A percentile compares a stretch with the other conserved stretches of the same genome.
These are phyloP conservation scores for Salvelinus namaycush DNA, from an alignment of 2,113 vertebrate genomes.

Conservation along the genomic window DNA sequence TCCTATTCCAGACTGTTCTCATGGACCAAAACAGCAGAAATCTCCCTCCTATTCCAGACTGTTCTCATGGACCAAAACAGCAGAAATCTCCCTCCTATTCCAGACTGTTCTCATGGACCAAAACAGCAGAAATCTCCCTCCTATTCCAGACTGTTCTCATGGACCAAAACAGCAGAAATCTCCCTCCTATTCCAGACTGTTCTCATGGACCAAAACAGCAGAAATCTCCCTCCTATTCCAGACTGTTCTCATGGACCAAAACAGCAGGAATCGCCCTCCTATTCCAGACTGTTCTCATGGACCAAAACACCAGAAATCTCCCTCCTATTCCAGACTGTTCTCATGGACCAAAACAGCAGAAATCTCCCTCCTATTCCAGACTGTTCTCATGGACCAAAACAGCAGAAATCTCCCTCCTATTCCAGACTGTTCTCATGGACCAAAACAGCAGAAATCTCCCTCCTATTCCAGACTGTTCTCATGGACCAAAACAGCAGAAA, in stretches of 20 bases:
- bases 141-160: slow-evolving; percentile 5
- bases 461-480: slow-evolving; percentile 1
- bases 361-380: slow-evolving; percentile 17
- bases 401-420: slow-evolving; percentile 13
- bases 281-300: slow-evolving; percentile 12
- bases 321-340: slow-evolving; percentile 6
- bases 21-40: slow-evolving; percentile 38
- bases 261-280: slow-evolving; percentile 16
- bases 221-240: slow-evolving; percentile 22
- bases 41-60: slow-evolving; percentile 13
- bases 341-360: slow-evolving; percentile 35
- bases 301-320: slow-evolving; percentile 38
- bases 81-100: slow-evolving; percentile 16
- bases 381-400: slow-evolving; percentile 27
- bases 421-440: slow-evolving; percentile 17
- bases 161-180: slow-evolving; percentile 39
- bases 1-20: background rate
- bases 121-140: slow-evolving; percentile 29
- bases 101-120: slow-evolving; percentile 20
- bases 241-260: slow-evolving; percentile 28
- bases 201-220: slow-evolving; percentile 32
- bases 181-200: slow-evolving; percentile 3
- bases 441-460: slow-evolving; percentile 34
- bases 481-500: too few species aligned
- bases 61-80: slow-evolving; percentile 31